These are phyloP conservation scores for Chrysodeixis includens DNA, from an alignment of 2,888 invertebrate genomes.

Conservation along the genomic window DNA sequence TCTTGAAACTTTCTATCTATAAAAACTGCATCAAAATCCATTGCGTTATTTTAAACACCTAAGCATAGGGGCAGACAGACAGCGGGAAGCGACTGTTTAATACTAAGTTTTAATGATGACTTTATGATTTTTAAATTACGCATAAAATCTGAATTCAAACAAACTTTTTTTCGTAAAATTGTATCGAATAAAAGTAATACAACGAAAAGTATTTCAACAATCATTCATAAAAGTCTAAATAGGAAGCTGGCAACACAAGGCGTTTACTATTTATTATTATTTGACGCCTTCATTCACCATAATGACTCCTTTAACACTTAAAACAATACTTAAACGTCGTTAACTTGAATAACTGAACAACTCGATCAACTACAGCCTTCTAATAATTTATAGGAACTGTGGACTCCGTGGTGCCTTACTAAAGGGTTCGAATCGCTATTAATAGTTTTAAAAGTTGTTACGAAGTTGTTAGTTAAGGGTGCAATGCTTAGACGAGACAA, in stretches of 20 bases:
- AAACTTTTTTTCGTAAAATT: too few relatives aligned
- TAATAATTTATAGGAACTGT: constrained; percentile 4
- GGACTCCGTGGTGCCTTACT: neutral
- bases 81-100: too few relatives aligned
- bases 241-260: constrained; percentile 32
- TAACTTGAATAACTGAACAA: constrained; percentile 8
- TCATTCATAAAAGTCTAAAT: constrained; percentile 28
- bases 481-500: too few relatives aligned
- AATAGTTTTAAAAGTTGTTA: neutral
- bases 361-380: constrained; percentile 4
- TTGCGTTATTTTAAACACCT: too few relatives aligned
- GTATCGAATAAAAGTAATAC: neutral
- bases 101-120: too few relatives aligned
- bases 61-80: too few relatives aligned
- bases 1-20: too few relatives aligned
- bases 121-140: too few relatives aligned
- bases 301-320: constrained; percentile 3
- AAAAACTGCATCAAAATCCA: too few relatives aligned
- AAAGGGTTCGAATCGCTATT: neutral
- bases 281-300: constrained; percentile 6
- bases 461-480: too few relatives aligned
- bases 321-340: constrained; percentile 14
- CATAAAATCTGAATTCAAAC: neutral
- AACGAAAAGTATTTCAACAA: neutral
- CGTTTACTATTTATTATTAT: constrained; percentile 3